Evolutionary conservation across 1,140 invertebrate species (phyloP), one percentile per base, ranked within the genome.

Genomic region (Apocrypta bakeri): DNA sequence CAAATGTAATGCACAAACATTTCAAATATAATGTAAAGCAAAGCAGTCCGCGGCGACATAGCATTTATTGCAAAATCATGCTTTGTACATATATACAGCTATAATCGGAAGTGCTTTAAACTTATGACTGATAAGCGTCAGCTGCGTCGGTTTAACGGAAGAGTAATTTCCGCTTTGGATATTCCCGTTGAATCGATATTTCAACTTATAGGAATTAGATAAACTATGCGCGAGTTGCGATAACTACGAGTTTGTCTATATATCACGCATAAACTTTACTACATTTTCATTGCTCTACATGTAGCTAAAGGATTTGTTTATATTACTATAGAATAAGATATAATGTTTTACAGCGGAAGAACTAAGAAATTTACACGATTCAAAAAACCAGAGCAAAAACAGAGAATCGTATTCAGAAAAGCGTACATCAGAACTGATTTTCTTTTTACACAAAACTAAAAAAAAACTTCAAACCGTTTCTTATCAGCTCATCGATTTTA

Each of bases 171-270:
- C 79, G 69, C 63, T 74, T 81, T 72, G 69, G 33, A 74, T 73
- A 64, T 81, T 73, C 42, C n/a, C 71, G 61, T 40, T 73, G 29
- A 80, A 81, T 81, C 79, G 37, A 81, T 74, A 81, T 79, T 79
- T 79, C 68, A 17, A 42, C 21, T 17, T 56, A 56, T 6, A 68
- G 63, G 24, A 42, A 31, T 71, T 48, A 71, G 68, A 17, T 11
- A 24, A 69, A 79, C 21, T 71, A 33, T 14, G 21, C 27, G 24
- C 21, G 11, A n/a, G n/a, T 56, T n/a, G 21, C 17, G 17, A 56
- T 27, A 78, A n/a, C 31, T 40, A 31, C 14, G 40, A 37, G 33
- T 48, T 37, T 37, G 21, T 56, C 21, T 17, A 56, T 56, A 56
- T 21, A 56, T 56, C 37, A 68, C 17, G 7, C 8, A 21, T 42